Evolutionary conservation across 2,797 vertebrate species (phyloP).

Genomic region (Carapus acus): DNA sequence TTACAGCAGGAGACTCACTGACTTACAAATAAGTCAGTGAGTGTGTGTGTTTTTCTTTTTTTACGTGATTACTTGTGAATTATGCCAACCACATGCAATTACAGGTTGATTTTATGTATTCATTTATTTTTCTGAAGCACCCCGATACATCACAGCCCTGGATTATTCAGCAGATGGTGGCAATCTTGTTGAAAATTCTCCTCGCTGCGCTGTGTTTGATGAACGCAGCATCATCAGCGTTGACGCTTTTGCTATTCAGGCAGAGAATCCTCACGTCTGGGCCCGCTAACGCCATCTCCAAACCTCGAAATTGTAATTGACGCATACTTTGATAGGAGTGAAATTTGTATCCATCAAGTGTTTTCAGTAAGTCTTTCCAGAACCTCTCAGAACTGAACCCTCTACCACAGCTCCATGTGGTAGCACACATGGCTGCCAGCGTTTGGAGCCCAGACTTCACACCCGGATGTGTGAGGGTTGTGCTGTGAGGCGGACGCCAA

Average conservation of each 20-base stretch:
- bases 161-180: slow-evolving; percentile 62
- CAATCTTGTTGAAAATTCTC: slow-evolving; percentile 56
- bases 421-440: slow-evolving; percentile 47
- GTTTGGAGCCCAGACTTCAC: slow-evolving; percentile 20
- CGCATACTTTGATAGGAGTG: slow-evolving; percentile 28
- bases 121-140: slow-evolving; percentile 42
- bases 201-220: slow-evolving; percentile 43
- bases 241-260: neutral
- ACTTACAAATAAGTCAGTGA: too few relatives aligned
- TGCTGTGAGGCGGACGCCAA: slow-evolving; percentile 39
- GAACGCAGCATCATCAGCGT: slow-evolving; percentile 37
- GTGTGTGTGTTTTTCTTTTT: slow-evolving; percentile 9
- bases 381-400: slow-evolving; percentile 29
- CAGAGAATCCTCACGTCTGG: slow-evolving; percentile 10
- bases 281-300: slow-evolving; percentile 40
- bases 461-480: slow-evolving; percentile 36
- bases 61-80: slow-evolving; percentile 34
- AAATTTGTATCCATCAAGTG: slow-evolving; percentile 36
- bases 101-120: slow-evolving; percentile 28
- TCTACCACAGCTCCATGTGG: slow-evolving; percentile 33
- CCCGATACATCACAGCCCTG: slow-evolving; percentile 56
- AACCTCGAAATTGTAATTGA: slow-evolving; percentile 11
- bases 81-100: slow-evolving; percentile 44
- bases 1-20: slow-evolving; percentile 18
- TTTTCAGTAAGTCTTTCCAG: slow-evolving; percentile 33